These are phyloP conservation scores for Formica selysi DNA, from an alignment of 1,140 invertebrate genomes.

Conservation along the genomic window DNA sequence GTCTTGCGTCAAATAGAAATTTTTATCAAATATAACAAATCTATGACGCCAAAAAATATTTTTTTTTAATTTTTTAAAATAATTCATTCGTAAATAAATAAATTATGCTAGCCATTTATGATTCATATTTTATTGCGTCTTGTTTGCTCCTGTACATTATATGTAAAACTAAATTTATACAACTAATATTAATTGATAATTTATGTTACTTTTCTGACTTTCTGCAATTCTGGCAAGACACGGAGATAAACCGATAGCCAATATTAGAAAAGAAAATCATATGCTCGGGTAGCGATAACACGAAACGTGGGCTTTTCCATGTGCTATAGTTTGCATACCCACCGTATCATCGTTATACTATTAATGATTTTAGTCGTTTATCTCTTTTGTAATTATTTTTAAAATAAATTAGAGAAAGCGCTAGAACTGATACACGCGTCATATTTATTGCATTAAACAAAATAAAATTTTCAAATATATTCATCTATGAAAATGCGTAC, in stretches of 20 bases:
- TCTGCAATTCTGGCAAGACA: not conserved
- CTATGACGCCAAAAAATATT: not conserved
- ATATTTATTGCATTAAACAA: not conserved
- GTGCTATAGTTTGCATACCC: conserved; percentile 63
- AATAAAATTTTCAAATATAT: not conserved
- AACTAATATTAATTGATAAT: conserved; percentile 2
- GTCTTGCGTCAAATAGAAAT: not conserved
- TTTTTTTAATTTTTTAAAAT: not conserved
- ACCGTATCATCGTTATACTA: conserved; percentile 22
- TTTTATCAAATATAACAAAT: not conserved
- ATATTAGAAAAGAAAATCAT: conserved; percentile 17
- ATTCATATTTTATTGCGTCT: not conserved
- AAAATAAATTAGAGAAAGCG: conserved; percentile 42
- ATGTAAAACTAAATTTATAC: not conserved
- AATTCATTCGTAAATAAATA: not conserved
- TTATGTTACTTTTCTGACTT: not conserved
- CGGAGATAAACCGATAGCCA: conserved; percentile 9
- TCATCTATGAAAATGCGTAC: not conserved
- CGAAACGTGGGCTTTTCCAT: conserved; percentile 46
- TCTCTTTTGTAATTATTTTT: conserved; percentile 60
- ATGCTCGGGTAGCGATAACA: not conserved
- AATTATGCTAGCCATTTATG: not conserved
- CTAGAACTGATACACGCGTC: too few relatives aligned
- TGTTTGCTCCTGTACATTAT: not conserved
- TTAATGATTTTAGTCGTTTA: not conserved